phyloP scores from a whole-genome alignment of 2,797 vertebrate species.

The Lithobates sylvaticus region DNA sequence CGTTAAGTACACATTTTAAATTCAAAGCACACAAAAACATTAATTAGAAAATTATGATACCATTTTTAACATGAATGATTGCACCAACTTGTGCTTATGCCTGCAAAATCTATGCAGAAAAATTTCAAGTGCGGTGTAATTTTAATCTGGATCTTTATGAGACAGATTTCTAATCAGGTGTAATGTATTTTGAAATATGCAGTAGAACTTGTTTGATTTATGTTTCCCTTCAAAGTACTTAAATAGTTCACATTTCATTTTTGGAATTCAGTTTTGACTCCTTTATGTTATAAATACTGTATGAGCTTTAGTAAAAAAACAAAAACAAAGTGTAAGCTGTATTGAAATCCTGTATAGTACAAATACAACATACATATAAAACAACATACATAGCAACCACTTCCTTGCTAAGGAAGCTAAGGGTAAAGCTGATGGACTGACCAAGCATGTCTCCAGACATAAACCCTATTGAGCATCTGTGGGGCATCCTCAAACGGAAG shows the following conservation, averaged over 20 bases:
- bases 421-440: too few relatives aligned
- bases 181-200: conserved; percentile 47
- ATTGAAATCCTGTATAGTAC: not conserved
- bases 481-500: too few relatives aligned
- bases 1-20: conserved; percentile 2
- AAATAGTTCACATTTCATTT: conserved; percentile 24
- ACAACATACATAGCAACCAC: too few relatives aligned
- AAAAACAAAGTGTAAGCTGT: not conserved
- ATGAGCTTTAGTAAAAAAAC: not conserved
- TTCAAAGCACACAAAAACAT: conserved; percentile 23
- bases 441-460: too few relatives aligned
- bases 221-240: conserved; percentile 17
- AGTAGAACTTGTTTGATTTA: conserved; percentile 21
- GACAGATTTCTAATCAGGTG: conserved; percentile 41
- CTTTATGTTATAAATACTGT: not conserved
- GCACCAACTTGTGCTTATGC: conserved; percentile 16
- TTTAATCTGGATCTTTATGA: conserved; percentile 36
- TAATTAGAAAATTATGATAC: conserved; percentile 50
- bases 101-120: conserved; percentile 45
- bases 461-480: too few relatives aligned
- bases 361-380: not conserved
- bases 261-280: conserved; percentile 16
- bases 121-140: conserved; percentile 42
- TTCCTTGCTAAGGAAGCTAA: too few relatives aligned
- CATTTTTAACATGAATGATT: conserved; percentile 32